Base-by-base conservation (phyloP, 2,113 vertebrate species). In the Myiagra hebetior region DNA sequence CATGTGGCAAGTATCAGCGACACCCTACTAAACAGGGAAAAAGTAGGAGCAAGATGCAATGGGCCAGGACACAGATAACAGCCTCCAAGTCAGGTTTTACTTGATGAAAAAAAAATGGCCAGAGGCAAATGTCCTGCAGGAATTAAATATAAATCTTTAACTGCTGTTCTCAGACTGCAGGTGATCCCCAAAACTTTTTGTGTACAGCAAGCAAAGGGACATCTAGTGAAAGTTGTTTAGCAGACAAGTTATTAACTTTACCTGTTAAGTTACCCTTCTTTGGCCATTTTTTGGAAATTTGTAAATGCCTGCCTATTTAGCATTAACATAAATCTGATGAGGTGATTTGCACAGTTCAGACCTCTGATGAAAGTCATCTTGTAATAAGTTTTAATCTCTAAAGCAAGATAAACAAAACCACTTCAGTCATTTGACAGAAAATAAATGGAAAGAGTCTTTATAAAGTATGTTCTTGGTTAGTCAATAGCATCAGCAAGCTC, bases 1-100 rank as follows among this genome's bases (percentile, higher is more conserved):
- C 88, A 56, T n/a, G 23, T 87, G 92, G 89, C 80, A 92, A 91
- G 56, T 49, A 24, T 96, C 96, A 95, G 27, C 44, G 62, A 82
- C 91, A 89, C 85, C 44, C 79, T 33, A 26, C 52, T 57, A 39
- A 78, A 87, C 1, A 0, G 73, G 26, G 28, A 53, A 87, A 84
- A 77, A 3, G 24, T 19, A 59, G 52, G 27, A 91, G 30, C 73
- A 92, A 84, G 56, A 68, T 74, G 47, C 68, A 33, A 0, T 4
- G 23, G 82, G 50, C 44, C 67, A 63, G 60, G 83, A 39, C 76
- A 75, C 60, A 72, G 81, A 68, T 68, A 91, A 41, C 81, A 81
- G 41, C 24, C 60, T 87, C 91, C 52, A 56, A 84, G 60, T 44
- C 80, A 26, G 39, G 24, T 78, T 95, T 87, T 37, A 81, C 42